These are phyloP conservation scores for Nezara viridula DNA, from an alignment of 2,888 invertebrate species.

Conservation along the genomic window DNA sequence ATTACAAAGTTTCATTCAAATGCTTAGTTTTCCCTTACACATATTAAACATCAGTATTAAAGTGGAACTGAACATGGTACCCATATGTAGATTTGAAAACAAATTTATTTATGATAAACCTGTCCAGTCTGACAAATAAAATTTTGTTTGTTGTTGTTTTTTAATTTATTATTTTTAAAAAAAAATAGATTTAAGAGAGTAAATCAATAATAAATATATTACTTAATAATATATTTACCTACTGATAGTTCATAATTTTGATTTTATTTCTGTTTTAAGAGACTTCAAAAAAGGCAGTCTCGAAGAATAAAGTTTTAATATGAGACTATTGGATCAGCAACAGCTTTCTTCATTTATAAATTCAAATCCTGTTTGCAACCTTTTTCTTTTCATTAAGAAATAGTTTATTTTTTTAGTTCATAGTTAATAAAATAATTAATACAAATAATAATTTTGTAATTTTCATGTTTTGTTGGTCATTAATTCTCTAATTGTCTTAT, in stretches of 20 bases:
- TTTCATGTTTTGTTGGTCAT: too few species aligned
- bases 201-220: not conserved
- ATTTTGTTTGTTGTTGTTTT: not conserved
- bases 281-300: too few species aligned
- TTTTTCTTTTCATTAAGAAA: too few species aligned
- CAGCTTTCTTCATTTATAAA: too few species aligned
- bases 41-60: not conserved
- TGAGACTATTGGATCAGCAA: too few species aligned
- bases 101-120: not conserved
- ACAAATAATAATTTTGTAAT: too few species aligned
- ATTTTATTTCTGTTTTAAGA: too few species aligned
- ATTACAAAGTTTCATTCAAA: not conserved
- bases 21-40: not conserved
- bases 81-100: not conserved
- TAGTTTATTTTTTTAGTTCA: too few species aligned
- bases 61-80: not conserved
- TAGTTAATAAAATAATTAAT: too few species aligned
- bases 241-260: not conserved
- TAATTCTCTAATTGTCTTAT: too few species aligned
- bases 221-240: not conserved
- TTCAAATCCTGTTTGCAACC: too few species aligned
- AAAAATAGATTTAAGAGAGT: not conserved
- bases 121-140: not conserved
- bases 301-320: too few species aligned
- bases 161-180: conserved; percentile 9